Conservation (phyloP, 2,888 invertebrate genomes). For the Celastrina argiolus region DNA sequence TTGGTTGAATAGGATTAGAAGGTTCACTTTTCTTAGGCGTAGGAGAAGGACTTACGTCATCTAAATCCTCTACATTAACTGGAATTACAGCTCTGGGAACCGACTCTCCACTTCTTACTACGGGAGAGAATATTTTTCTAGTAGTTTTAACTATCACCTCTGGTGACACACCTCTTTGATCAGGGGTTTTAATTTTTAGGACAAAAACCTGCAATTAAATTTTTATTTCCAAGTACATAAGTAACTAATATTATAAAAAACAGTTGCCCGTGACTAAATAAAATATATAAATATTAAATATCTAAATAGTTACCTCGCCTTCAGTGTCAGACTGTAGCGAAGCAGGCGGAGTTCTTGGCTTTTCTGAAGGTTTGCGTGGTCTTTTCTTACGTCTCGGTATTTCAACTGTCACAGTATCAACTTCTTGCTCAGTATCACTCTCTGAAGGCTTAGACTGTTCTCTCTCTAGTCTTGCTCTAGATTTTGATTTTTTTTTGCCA, state of each 20-base stretch:
- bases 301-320: slow-evolving; percentile 55
- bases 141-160: slow-evolving; percentile 89
- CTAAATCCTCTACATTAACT: slow-evolving; percentile 60
- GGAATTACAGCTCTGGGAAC: slow-evolving; percentile 73
- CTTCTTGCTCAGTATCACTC: slow-evolving; percentile 67
- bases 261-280: too few relatives aligned
- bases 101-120: slow-evolving; percentile 77
- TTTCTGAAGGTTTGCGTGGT: slow-evolving; percentile 63
- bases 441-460: slow-evolving; percentile 73
- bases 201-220: slow-evolving; percentile 55
- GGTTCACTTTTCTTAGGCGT: slow-evolving; percentile 33
- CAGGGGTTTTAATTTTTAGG: slow-evolving; percentile 64
- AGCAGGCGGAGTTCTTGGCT: slow-evolving; percentile 64
- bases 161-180: slow-evolving; percentile 59
- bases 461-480: slow-evolving; percentile 67
- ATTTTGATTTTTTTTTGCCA: slow-evolving; percentile 69
- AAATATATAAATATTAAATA: too few relatives aligned
- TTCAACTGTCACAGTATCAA: slow-evolving; percentile 72
- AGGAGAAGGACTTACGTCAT: slow-evolving; percentile 50
- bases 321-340: slow-evolving; percentile 69
- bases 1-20: slow-evolving; percentile 34
- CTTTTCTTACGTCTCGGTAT: slow-evolving; percentile 69
- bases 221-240: too few relatives aligned
- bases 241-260: too few relatives aligned
- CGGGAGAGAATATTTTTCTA: slow-evolving; percentile 86